phyloP scores from a whole-genome alignment of 2,888 invertebrate species.

The Tanypteryx hageni region DNA sequence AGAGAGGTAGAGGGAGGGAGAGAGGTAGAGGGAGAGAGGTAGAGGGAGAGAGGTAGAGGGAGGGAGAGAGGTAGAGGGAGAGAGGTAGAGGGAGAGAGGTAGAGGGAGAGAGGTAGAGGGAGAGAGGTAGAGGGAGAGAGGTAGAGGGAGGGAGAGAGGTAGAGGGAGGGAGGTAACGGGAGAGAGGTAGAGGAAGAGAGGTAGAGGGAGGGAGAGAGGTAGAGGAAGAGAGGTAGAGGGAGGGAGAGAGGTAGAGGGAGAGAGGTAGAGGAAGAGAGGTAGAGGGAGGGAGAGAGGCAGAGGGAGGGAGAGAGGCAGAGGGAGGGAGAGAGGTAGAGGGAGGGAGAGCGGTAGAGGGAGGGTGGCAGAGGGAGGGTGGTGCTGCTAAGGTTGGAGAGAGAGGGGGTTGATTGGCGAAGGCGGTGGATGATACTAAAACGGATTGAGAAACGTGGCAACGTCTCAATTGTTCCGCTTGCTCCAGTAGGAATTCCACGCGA shows the following conservation, averaged over 20 bases:
- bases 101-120: background rate
- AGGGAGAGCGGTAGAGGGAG: background rate
- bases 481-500: constrained; percentile 14
- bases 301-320: background rate
- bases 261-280: too few species aligned
- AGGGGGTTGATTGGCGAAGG: constrained; percentile 14
- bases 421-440: constrained; percentile 4
- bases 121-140: background rate
- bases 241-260: background rate
- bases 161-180: background rate
- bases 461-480: constrained; percentile 32
- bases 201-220: background rate
- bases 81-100: too few species aligned
- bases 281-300: background rate
- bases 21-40: background rate
- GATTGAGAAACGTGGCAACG: constrained; percentile 26
- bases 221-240: background rate
- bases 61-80: background rate
- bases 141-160: background rate
- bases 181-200: background rate
- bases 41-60: background rate
- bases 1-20: background rate
- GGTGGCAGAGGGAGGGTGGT: too few species aligned
- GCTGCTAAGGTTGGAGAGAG: background rate
- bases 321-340: too few species aligned